Evolutionary conservation across 2,888 invertebrate genomes (phyloP), one percentile per base, ranked within the genome.

Genomic region (Tetranychus truncatus): DNA sequence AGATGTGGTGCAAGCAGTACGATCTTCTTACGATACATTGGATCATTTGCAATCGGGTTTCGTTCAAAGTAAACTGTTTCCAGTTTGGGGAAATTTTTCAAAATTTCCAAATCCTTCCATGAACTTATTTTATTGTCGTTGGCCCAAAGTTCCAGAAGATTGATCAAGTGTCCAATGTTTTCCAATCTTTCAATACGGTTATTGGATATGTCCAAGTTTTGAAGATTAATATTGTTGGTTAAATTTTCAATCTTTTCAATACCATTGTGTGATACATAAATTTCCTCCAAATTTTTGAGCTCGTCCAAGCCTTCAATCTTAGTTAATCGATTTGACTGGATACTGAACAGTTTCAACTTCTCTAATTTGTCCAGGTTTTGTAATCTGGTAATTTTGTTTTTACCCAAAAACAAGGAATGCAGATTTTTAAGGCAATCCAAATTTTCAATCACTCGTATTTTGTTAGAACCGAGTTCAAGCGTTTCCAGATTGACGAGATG

Each of bases 381-480:
- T 73, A 99, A 89, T 83, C 89, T 89, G 0, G 87, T 84, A 78
- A 99, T 92, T 85, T 96, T 97, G 83, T 99, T 99, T 84, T 94
- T 97, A 18, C 94, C 97, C 75, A 95, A 84, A 83, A 88, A 99
- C 15, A 95, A 84, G 80, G 89, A 89, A 21, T 88, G 88, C 21
- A 99, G 84, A 75, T 88, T 88, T 2, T 85, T 86, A 77, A 97
- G 83, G 0, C 87, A 87, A 5, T 90, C 89, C 11, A 99, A 83
- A 83, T 95, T 92, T 82, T 92, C 91, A 78, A 99, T 92, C 81
- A 87, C 88, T 82, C 92, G 86, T 79, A 95, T 87, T 82, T 89
- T 90, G 83, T 99, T 99, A 80, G 96, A 94, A 0, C 99, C 99
- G 75, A 99, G 84, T 82, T 99, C 99, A 8, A 99, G 84, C 82